phyloP scores from a whole-genome alignment of 2,113 vertebrate species.

The Aplodontia rufa region DNA sequence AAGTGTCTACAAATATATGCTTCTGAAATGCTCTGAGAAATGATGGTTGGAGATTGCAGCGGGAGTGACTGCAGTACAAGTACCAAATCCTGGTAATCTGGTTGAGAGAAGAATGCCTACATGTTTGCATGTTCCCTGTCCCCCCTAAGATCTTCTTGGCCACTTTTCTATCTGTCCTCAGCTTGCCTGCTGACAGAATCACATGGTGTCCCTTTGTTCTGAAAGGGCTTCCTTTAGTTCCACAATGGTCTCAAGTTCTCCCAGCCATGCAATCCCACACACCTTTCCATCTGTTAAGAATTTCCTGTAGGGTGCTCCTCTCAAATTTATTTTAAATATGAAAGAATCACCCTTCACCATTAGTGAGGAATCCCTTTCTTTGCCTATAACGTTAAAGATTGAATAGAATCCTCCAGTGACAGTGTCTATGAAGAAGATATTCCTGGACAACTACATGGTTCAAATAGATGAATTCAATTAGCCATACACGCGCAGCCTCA shows the following conservation, averaged over 20 bases:
- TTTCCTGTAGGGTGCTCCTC: constrained; percentile 4
- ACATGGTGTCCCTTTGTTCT: constrained; percentile 76
- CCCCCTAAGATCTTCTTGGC: constrained; percentile 70
- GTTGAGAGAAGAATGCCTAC: constrained; percentile 39
- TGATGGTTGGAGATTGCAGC: constrained; percentile 53
- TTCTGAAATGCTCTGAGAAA: constrained; percentile 71
- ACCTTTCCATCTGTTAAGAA: constrained; percentile 68
- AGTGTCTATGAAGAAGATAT: constrained; percentile 36
- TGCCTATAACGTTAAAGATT: constrained; percentile 57
- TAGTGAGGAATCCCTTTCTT: constrained; percentile 22
- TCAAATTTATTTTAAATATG: background rate
- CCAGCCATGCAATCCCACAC: constrained; percentile 61
- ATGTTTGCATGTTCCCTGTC: constrained; percentile 68
- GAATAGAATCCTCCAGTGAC: constrained; percentile 31
- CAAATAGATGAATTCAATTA: constrained; percentile 55
- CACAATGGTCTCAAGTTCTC: constrained; percentile 70
- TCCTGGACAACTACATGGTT: constrained; percentile 27
- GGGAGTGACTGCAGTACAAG: constrained; percentile 48
- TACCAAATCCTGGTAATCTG: constrained; percentile 45
- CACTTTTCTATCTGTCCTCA: constrained; percentile 62
- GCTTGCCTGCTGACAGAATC: constrained; percentile 50
- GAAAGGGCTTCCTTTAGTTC: constrained; percentile 78
- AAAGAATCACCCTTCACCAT: background rate
- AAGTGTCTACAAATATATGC: constrained; percentile 33
- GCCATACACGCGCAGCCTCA: constrained; percentile 33